Base-by-base conservation (phyloP, 2,888 invertebrate genomes). In the Microchrysa polita region DNA sequence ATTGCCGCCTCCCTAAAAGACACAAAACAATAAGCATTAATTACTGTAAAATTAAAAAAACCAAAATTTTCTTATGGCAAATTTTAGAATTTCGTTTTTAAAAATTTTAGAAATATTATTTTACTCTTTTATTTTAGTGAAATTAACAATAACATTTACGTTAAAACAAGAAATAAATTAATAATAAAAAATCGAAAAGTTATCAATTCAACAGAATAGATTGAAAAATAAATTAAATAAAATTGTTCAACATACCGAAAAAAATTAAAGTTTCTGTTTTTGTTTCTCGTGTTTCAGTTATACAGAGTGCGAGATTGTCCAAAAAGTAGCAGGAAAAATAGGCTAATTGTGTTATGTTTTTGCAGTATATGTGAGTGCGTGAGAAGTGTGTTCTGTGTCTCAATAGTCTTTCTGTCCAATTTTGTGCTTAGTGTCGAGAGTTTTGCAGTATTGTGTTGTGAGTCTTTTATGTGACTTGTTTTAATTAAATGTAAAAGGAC, bases 1-100 rank as follows among this genome's bases (percentile, higher is more conserved):
- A 77, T 94, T 95, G 63, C 94, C 93, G 78, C 96, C 96, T 76
- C 96, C 93, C 96, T 96, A 87, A 69, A 87, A 87, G 42, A 9
- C n/a, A 72, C 42, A 72, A 57, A 22, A 42, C 20, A 9, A 67
- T 22, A 22, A 67, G 27, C 22, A 57, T 20, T 20, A 5, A 18
- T 18, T 55, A 55, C 5, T 55, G 4, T 55, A 34, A 34, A 20
- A 20, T 55, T 4, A n/a, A n/a, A n/a, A n/a, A n/a, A n/a, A 18
- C 22, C 18, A 2, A 55, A 9, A 20, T 16, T 4, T 55, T 55
- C 18, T n/a, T n/a, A n/a, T n/a, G 10, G 5, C 5, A 20, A 20
- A 22, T 55, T 55, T 55, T 10, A 55, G 5, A 53, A 53, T 16
- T 16, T 53, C 5, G 16, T n/a, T n/a, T n/a, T 53, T 53, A 14